These are phyloP conservation scores for Spodoptera litura DNA, from an alignment of 1,140 invertebrate species.

Conservation along the genomic window DNA sequence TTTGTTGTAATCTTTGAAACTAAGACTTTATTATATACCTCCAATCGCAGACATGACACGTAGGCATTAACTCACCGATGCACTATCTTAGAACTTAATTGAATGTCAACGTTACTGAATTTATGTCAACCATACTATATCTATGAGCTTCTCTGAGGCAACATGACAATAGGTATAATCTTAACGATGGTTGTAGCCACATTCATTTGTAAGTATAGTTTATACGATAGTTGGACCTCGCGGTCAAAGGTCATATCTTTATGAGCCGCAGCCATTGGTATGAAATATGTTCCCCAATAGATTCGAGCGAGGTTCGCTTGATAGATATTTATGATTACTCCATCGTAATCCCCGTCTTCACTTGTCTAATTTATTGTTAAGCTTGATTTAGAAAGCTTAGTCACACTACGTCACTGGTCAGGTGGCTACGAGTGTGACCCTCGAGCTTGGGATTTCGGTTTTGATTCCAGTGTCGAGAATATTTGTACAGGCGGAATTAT, in stretches of 20 bases:
- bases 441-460: no score
- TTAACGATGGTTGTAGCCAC: background rate
- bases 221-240: constrained; percentile 48
- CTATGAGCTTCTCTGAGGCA: background rate
- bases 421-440: no score
- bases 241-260: constrained; percentile 51
- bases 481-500: no score
- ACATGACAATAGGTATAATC: constrained; percentile 8
- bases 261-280: constrained; percentile 31
- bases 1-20: background rate
- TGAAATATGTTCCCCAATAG: constrained; percentile 38
- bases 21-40: background rate
- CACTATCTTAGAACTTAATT: constrained; percentile 13
- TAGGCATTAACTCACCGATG: background rate
- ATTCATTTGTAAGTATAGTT: constrained; percentile 46
- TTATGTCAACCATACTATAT: constrained; percentile 25
- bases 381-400: constrained; percentile 9
- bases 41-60: background rate
- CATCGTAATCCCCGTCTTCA: constrained; percentile 37
- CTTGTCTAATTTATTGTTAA: constrained; percentile 18
- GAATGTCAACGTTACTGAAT: constrained; percentile 24
- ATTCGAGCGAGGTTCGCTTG: constrained; percentile 18
- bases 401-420: no score
- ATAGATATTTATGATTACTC: constrained; percentile 57
- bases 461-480: no score